A percentile compares a stretch with the other conserved stretches of the same genome.
These are phyloP conservation scores for Allygus modestus DNA, from an alignment of 2,888 invertebrate species.

Conservation along the genomic window DNA sequence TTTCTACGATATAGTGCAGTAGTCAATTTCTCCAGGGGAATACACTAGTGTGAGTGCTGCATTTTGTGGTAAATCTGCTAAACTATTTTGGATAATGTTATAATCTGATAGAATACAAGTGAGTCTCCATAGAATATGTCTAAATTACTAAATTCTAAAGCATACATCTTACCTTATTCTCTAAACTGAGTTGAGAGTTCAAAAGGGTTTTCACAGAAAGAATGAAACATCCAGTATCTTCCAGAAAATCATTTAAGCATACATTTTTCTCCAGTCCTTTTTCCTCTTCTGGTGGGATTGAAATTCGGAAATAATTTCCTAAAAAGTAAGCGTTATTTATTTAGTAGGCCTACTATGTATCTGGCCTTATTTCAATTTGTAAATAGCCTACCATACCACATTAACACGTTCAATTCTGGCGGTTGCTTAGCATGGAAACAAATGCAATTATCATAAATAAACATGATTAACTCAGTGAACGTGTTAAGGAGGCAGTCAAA, in stretches of 20 bases:
- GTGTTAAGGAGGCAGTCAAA: neutral
- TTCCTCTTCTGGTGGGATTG: constrained; percentile 22
- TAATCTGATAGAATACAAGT: too few species aligned
- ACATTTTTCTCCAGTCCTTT: constrained; percentile 39
- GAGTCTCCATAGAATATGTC: too few species aligned
- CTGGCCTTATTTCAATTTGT: neutral
- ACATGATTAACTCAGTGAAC: too few species aligned
- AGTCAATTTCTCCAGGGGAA: too few species aligned
- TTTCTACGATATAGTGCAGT: too few species aligned
- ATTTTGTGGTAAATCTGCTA: too few species aligned
- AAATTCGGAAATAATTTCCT: constrained; percentile 54
- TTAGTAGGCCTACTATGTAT: neutral
- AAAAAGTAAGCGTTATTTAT: neutral
- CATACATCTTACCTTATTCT: constrained; percentile 62
- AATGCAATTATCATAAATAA: too few species aligned
- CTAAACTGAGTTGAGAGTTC: constrained; percentile 46
- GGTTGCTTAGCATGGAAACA: too few species aligned
- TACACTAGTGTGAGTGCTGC: too few species aligned
- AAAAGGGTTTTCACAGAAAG: constrained; percentile 53
- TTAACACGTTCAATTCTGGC: neutral
- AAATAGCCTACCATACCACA: neutral
- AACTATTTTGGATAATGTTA: too few species aligned
- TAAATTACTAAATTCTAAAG: too few species aligned
- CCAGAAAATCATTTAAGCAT: constrained; percentile 61
- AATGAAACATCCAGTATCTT: constrained; percentile 63